A percentile compares a stretch with the other conserved stretches of the same genome.
Evolutionary conservation across 2,888 invertebrate species (phyloP).

Genomic region (Amiota minor): DNA sequence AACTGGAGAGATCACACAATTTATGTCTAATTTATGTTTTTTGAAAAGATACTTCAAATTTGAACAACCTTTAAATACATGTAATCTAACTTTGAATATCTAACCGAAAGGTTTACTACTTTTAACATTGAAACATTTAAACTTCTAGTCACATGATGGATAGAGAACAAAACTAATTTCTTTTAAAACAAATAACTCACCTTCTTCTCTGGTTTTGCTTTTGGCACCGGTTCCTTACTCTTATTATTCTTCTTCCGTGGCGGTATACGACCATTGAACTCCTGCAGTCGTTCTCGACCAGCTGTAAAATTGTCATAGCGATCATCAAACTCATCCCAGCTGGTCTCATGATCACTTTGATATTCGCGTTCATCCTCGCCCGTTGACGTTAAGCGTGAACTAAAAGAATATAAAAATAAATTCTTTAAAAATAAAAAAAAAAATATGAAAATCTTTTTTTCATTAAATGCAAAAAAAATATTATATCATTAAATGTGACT

Average conservation of each 20-base stretch:
- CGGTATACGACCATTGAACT: slow-evolving; percentile 73
- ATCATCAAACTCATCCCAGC: slow-evolving; percentile 73
- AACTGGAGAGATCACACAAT: too few species aligned
- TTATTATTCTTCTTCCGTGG: slow-evolving; percentile 72
- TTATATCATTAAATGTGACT: slow-evolving; percentile 14
- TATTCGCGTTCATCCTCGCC: slow-evolving; percentile 73
- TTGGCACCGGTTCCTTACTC: slow-evolving; percentile 61
- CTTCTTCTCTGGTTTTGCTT: slow-evolving; percentile 60
- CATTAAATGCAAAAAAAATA: not conserved
- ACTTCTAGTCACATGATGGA: too few species aligned
- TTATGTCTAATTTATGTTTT: too few species aligned
- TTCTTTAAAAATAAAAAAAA: slow-evolving; percentile 18
- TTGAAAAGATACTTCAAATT: too few species aligned
- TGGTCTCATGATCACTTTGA: slow-evolving; percentile 73
- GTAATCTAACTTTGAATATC: too few species aligned
- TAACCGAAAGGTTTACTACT: too few species aligned
- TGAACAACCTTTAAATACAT: too few species aligned
- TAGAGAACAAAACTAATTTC: too few species aligned
- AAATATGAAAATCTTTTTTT: slow-evolving; percentile 31
- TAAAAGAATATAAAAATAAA: slow-evolving; percentile 48
- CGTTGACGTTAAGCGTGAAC: slow-evolving; percentile 72
- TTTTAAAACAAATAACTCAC: slow-evolving; percentile 43
- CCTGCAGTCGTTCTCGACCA: slow-evolving; percentile 72
- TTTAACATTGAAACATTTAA: too few species aligned
- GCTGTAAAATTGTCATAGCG: slow-evolving; percentile 72